A percentile compares a stretch with the other conserved stretches of the same genome.
Conservation (phyloP, 1,140 invertebrate genomes). For the Bombus superbus region DNA sequence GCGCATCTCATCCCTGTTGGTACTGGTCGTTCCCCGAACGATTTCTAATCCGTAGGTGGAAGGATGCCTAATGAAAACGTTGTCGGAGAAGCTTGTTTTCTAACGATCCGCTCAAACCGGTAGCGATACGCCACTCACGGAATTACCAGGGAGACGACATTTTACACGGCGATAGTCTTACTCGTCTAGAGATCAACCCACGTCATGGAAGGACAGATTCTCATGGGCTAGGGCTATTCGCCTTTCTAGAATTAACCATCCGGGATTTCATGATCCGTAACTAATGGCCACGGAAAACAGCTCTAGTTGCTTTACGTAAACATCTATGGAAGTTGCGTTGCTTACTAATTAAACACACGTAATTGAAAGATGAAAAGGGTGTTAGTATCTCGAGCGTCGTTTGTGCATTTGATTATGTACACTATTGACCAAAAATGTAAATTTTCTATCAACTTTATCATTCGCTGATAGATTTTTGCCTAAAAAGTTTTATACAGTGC, state of each 20-base stretch:
- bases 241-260: background rate
- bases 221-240: background rate
- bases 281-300: background rate
- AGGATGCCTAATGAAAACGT: conserved; percentile 41
- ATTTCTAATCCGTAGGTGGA: background rate
- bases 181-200: background rate
- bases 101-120: conserved; percentile 26
- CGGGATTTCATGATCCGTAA: background rate
- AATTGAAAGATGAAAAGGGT: background rate
- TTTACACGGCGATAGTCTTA: background rate
- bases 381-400: background rate
- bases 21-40: background rate
- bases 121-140: conserved; percentile 9
- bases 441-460: too few species aligned
- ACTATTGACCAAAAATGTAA: background rate
- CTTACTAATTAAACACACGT: background rate
- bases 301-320: background rate
- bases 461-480: background rate
- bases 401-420: background rate
- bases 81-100: conserved; percentile 13
- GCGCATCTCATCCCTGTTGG: background rate
- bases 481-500: background rate
- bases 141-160: conserved; percentile 26
- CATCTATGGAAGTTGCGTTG: background rate
- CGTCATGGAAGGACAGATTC: background rate